Conservation (phyloP, 2,797 vertebrate species). For the Pseudomugil gertrudae region DNA sequence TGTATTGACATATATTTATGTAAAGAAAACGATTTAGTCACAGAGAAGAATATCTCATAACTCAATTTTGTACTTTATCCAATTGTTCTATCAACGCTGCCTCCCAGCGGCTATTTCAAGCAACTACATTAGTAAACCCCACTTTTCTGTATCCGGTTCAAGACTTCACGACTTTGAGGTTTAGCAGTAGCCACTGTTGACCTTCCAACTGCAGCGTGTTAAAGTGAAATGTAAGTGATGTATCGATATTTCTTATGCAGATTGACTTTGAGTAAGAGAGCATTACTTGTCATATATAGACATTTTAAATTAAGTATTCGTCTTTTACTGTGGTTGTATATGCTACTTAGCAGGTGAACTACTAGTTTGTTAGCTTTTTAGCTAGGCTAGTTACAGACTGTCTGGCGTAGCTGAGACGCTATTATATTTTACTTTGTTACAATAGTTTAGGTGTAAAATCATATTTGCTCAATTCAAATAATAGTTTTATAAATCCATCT, state of each 20-base stretch:
- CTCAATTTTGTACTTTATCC: not conserved
- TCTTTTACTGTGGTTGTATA: not conserved
- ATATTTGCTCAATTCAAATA: fast-evolving
- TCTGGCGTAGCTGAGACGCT: not conserved
- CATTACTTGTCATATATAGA: fast-evolving
- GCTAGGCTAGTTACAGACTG: constrained; percentile 31
- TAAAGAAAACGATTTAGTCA: not conserved
- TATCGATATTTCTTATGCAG: fast-evolving
- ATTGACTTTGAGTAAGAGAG: fast-evolving
- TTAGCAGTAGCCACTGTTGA: constrained; percentile 44
- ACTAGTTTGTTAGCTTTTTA: constrained; percentile 15
- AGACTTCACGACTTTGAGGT: constrained; percentile 68
- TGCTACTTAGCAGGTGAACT: not conserved
- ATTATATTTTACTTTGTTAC: not conserved
- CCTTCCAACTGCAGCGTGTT: constrained; percentile 56
- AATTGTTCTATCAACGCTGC: not conserved
- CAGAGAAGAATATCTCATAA: not conserved
- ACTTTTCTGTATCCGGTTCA: constrained; percentile 41
- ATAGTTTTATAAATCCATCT: fast-evolving
- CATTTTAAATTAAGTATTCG: not conserved
- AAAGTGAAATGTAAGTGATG: constrained; percentile 44
- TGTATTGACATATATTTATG: not conserved
- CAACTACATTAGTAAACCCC: not conserved
- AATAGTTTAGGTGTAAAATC: not conserved
- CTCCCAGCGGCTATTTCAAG: not conserved